phyloP scores from a whole-genome alignment of 2,113 vertebrate species.

The Phoxinus phoxinus region DNA sequence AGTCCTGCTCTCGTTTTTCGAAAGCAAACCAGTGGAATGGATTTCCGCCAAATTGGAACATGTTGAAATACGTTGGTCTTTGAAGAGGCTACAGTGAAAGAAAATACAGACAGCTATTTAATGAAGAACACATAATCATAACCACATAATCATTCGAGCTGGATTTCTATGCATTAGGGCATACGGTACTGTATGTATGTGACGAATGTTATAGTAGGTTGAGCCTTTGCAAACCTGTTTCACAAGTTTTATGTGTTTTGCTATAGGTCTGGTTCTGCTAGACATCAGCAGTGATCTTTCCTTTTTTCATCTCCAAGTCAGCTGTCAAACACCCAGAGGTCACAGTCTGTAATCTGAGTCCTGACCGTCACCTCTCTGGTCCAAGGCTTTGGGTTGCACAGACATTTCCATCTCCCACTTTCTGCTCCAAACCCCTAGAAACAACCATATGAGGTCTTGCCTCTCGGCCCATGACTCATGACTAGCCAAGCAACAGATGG shows the following conservation, averaged over 20 bases:
- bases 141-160: not conserved
- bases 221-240: not conserved
- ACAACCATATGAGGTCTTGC: constrained; percentile 45
- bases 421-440: constrained; percentile 31
- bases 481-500: constrained; percentile 66
- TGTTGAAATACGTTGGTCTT: constrained; percentile 55
- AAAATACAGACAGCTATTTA: constrained; percentile 51
- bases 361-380: not conserved
- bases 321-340: constrained; percentile 61
- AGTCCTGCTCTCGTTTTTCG: constrained; percentile 23
- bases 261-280: not conserved
- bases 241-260: not conserved
- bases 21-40: constrained; percentile 30
- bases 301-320: constrained; percentile 64
- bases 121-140: constrained; percentile 2
- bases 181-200: not conserved
- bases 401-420: constrained; percentile 60
- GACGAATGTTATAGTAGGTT: not conserved
- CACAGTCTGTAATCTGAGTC: constrained; percentile 49
- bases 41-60: constrained; percentile 63
- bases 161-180: not conserved
- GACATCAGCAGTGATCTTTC: constrained; percentile 61
- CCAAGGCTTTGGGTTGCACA: constrained; percentile 56
- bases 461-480: constrained; percentile 48
- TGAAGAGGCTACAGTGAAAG: constrained; percentile 61